Conservation (phyloP, 1,140 invertebrate genomes). For the Maniola jurtina region DNA sequence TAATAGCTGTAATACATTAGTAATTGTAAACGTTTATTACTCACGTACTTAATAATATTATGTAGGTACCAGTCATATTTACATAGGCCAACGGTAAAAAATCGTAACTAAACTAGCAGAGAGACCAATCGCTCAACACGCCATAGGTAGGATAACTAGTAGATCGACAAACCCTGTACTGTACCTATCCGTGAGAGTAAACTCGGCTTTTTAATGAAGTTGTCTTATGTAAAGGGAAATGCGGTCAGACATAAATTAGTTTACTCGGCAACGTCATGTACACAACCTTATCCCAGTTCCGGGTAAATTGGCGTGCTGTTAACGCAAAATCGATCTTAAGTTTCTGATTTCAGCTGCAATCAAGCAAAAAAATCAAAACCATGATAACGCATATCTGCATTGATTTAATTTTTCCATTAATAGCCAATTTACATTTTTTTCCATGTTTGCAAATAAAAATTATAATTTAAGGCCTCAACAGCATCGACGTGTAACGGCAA, state of each 20-base stretch:
- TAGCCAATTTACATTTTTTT: no score
- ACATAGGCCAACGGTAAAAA: no score
- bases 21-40: no score
- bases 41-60: no score
- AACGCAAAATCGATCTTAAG: neutral
- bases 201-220: constrained; percentile 26
- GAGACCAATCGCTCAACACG: neutral
- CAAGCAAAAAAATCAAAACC: no score
- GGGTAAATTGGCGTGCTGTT: neutral
- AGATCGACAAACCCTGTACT: neutral
- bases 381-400: no score
- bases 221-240: constrained; percentile 12
- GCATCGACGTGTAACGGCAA: no score
- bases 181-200: neutral
- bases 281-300: constrained; percentile 2
- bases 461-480: no score
- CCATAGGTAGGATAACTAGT: neutral
- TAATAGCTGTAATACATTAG: no score
- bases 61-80: no score
- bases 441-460: no score
- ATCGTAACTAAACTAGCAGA: neutral
- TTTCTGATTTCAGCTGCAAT: neutral
- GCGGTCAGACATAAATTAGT: constrained; percentile 30
- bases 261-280: constrained; percentile 10
- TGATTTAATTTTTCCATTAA: no score